These are phyloP conservation scores for Argyrosomus japonicus DNA, from an alignment of 2,113 vertebrate genomes.

Conservation along the genomic window DNA sequence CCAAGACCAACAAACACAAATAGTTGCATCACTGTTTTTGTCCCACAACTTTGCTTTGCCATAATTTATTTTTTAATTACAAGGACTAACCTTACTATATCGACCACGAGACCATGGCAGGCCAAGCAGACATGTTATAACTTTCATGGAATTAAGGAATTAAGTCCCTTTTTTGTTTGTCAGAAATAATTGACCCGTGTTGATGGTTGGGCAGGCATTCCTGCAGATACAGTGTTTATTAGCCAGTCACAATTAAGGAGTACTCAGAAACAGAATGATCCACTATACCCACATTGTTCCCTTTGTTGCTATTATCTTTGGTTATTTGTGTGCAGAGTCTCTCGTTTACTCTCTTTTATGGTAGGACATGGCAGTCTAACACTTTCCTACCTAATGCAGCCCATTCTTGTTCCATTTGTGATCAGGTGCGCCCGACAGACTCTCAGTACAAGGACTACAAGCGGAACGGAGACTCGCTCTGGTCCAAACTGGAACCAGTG, in stretches of 20 bases:
- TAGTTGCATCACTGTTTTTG: not conserved
- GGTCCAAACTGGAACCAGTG: slow-evolving; percentile 95
- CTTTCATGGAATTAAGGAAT: not conserved
- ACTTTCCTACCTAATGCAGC: slow-evolving; percentile 27
- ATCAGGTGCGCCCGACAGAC: slow-evolving; percentile 89
- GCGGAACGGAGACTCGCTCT: slow-evolving; percentile 90
- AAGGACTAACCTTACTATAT: not conserved
- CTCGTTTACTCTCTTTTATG: slow-evolving; percentile 36
- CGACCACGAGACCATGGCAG: not conserved
- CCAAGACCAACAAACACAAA: not conserved
- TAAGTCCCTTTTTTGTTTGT: not conserved
- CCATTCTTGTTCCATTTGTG: slow-evolving; percentile 30
- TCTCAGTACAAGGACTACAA: slow-evolving; percentile 89
- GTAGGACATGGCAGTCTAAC: slow-evolving; percentile 24
- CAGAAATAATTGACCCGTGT: not conserved
- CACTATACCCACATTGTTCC: not conserved
- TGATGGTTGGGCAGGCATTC: not conserved
- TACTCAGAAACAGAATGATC: slow-evolving; percentile 8
- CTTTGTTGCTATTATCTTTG: slow-evolving; percentile 7
- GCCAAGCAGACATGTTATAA: not conserved
- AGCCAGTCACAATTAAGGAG: not conserved
- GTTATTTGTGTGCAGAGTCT: slow-evolving; percentile 21
- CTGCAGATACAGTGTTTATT: not conserved
- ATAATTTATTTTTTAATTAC: not conserved
- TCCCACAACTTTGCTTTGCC: not conserved